Conservation (phyloP, 1,140 invertebrate species). For the Eurytemora carolleeae region DNA sequence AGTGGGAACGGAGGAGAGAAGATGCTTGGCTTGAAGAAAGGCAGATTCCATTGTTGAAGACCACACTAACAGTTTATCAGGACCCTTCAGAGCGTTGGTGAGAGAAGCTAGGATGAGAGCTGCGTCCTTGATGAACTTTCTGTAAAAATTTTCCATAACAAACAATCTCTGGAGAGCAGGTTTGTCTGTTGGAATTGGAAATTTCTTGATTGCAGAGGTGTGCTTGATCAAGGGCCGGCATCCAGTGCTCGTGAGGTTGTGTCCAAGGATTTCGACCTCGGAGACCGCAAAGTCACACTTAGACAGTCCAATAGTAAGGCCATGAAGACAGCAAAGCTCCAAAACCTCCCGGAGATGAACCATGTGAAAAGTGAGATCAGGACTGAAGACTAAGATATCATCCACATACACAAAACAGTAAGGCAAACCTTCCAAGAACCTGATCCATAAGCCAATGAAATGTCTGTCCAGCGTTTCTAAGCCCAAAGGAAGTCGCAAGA, state of each 20-base stretch:
- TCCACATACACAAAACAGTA: too few species aligned
- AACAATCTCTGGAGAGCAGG: too few species aligned
- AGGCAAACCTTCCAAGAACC: constrained; percentile 25
- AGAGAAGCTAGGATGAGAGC: constrained; percentile 5
- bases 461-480: constrained; percentile 12
- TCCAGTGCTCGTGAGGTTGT: too few species aligned
- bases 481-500: constrained; percentile 16
- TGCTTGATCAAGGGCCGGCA: too few species aligned
- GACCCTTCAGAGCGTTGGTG: constrained; percentile 1
- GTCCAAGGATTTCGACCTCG: too few species aligned
- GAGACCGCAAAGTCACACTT: too few species aligned
- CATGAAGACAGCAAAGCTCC: too few species aligned
- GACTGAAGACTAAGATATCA: constrained; percentile 28
- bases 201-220: too few species aligned
- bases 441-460: constrained; percentile 17
- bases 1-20: not conserved
- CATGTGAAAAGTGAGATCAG: not conserved
- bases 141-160: too few species aligned
- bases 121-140: constrained; percentile 11
- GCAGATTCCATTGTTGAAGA: not conserved
- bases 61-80: constrained; percentile 3
- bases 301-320: too few species aligned
- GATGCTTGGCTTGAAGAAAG: constrained; percentile 5
- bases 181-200: too few species aligned
- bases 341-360: not conserved